Conservation (phyloP, 1,140 invertebrate genomes). For the Bombyx mandarina region DNA sequence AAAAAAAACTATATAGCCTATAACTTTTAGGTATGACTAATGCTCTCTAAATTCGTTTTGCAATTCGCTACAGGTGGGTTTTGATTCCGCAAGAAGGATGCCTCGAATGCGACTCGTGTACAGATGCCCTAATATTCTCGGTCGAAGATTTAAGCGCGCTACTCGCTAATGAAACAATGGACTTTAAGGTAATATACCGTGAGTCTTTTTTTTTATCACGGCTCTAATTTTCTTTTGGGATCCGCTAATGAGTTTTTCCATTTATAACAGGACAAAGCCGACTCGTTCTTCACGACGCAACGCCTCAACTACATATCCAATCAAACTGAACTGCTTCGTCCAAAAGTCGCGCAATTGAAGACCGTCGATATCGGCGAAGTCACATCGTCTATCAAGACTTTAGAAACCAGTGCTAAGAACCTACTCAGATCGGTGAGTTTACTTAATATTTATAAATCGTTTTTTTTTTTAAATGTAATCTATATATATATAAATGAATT, state of each 20-base stretch:
- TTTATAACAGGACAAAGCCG: slow-evolving; percentile 47
- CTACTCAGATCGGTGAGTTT: slow-evolving; percentile 50
- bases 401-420: slow-evolving; percentile 48
- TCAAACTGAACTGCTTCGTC: slow-evolving; percentile 43
- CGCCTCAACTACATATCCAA: slow-evolving; percentile 55
- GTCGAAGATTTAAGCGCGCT: slow-evolving; percentile 78
- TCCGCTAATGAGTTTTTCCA: no score
- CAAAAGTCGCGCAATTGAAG: slow-evolving; percentile 33
- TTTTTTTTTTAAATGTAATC: no score
- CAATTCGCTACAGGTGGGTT: slow-evolving; percentile 66
- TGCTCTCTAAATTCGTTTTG: neutral
- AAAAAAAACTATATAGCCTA: neutral
- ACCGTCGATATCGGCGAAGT: slow-evolving; percentile 42
- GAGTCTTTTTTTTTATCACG: slow-evolving; percentile 1
- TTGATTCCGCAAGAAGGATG: slow-evolving; percentile 80
- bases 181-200: slow-evolving; percentile 44
- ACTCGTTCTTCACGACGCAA: slow-evolving; percentile 62
- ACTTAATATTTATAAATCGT: neutral
- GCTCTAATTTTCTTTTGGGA: neutral
- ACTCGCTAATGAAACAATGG: slow-evolving; percentile 45
- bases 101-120: slow-evolving; percentile 90
- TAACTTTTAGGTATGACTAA: neutral
- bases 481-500: neutral
- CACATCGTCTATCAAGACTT: slow-evolving; percentile 29
- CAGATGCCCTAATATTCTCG: slow-evolving; percentile 88